Evolutionary conservation across 1,140 invertebrate species (phyloP), one percentile per base, ranked within the genome.

Genomic region (Lanistes nyassanus): DNA sequence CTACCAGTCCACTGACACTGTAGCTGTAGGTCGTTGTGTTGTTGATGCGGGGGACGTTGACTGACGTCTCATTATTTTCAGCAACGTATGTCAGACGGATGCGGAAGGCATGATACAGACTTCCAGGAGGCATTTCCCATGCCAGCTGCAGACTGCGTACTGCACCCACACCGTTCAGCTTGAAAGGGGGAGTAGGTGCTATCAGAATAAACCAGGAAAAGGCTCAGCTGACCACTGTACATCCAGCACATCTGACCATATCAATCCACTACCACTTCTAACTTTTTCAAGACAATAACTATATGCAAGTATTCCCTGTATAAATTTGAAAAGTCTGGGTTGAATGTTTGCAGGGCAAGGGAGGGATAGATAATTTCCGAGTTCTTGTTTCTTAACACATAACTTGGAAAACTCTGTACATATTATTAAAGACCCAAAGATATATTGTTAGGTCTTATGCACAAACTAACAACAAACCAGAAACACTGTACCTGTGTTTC

Each of bases 401-500:
- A 2, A 71, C 6, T 39, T 23, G 62, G n/a, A 37, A 42, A 21
- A n/a, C 21, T 19, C 19, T 47, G 11, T 47, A 37, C 2, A 65
- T 6, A 23, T 7, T 65, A 0, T 19, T 2, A 21, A 31, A 47
- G 31, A 51, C 7, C 21, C 6, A 3, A 53, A 9, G 37, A 56
- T 26, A 11, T 39, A 67, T 39, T n/a, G 31, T 65, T 13, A 67
- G 7, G 37, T 64, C 26, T 39, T 42, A 29, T 29, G 34, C 58
- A 51, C n/a, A 36, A 29, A 55, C 56, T 6, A 21, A 53, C 21
- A 76, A 62, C 21, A 13, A 7, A 4, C 26, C 39, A 64, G 0
- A 53, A 23, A 42, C n/a, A 68, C 23, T 2, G 36, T n/a, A 82
- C 81, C 78, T 75, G 82, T 81, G 67, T 76, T 78, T 64, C 79